Percentiles rank a stretch among this genome's conserved stretches.
These are phyloP conservation scores for Parthenolecanium corni DNA, from an alignment of 2,888 invertebrate species.

Conservation along the genomic window DNA sequence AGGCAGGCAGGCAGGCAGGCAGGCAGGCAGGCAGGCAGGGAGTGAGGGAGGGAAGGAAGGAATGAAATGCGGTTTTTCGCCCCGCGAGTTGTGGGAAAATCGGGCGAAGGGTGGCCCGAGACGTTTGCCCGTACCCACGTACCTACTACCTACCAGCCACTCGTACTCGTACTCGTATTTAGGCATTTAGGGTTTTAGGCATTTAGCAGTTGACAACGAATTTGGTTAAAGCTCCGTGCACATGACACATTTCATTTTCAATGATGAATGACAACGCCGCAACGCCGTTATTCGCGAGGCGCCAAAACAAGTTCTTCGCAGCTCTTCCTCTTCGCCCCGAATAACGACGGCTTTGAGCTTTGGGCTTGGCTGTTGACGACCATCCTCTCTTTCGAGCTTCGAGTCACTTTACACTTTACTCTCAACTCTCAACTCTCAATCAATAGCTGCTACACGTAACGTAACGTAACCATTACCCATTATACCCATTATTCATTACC, in stretches of 20 bases:
- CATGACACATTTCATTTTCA: conserved; percentile 20
- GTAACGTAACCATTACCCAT: no score
- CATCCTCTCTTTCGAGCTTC: no score
- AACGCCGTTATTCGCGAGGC: not conserved
- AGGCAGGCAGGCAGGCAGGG: not conserved
- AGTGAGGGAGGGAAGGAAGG: not conserved
- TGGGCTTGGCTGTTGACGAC: no score
- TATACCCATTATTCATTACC: no score
- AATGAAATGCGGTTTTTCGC: no score
- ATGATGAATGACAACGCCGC: conserved; percentile 19
- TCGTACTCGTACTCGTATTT: no score
- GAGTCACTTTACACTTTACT: no score
- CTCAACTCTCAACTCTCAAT: no score
- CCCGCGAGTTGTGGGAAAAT: not conserved
- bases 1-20: not conserved
- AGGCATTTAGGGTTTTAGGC: no score
- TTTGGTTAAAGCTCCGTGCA: conserved; percentile 15
- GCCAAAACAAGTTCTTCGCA: not conserved
- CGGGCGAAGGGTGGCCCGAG: not conserved
- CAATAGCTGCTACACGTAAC: no score
- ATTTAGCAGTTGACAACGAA: conserved; percentile 17
- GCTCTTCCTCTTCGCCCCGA: not conserved
- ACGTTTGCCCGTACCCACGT: no score
- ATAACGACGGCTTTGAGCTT: not conserved
- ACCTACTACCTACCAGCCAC: no score